Base-by-base conservation (phyloP, 1,140 invertebrate species). In the Nymphalis io region DNA sequence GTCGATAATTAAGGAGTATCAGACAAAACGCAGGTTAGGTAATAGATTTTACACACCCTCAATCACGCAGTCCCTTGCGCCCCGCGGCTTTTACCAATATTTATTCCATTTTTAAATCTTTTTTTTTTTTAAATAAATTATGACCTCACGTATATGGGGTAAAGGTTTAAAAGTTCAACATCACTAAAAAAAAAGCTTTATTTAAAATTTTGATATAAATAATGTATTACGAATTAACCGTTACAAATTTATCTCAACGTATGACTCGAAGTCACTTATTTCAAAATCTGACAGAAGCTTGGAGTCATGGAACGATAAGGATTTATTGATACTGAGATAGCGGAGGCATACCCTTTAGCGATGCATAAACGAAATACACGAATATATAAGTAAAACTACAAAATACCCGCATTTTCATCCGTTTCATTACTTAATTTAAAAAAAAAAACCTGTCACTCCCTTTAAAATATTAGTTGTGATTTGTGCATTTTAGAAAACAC, bases 41-140 rank as follows among this genome's bases (percentile, higher is more conserved):
- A 84, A 88, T 84, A 84, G 76, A 82, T 84, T 85, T 85, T 80
- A 88, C 85, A 83, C 85, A 83, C 84, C 84, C 79, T 82, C 76
- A 87, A 88, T 88, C 79, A 82, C 69, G 66, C 60, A 70, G 60
- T 62, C 60, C 57, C 42, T 39, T 15, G n/a, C 33, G 33, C n/a
- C 59, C 63, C 65, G 57, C 46, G 59, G 33, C 11, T 27, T 60
- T 48, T 55, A 55, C 27, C 12, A 27, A 27, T 3, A 8, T 55
- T 55, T 55, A 15, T 27, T 55, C 23, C 18, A 39, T 39, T 40
- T 60, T 40, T 40, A 20, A 8, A 33, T 58, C 8, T 39, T n/a
- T 3, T 40, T 15, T 59, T 40, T 59, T 39, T 59, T 13, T 11
- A 18, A 1, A 59, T 18, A 59, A 59, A 40, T 12, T 12, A 51